Conservation (phyloP, 2,797 vertebrate species). For the Microhierax caerulescens region DNA sequence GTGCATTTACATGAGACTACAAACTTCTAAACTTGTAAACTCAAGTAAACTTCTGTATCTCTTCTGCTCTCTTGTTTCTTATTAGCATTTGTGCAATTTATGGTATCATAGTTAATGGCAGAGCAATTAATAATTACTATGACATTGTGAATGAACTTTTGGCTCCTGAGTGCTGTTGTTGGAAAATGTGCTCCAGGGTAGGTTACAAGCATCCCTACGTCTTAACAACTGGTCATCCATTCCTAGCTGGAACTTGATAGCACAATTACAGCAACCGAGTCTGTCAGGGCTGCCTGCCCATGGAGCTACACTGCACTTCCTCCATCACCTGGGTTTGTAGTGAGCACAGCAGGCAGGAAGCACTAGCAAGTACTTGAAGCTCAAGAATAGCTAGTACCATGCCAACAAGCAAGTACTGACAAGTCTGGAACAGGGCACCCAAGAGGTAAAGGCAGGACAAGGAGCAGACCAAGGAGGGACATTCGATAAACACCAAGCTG, state of each 20-base stretch:
- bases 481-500: not conserved
- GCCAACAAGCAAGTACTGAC: not conserved
- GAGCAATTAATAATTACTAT: not conserved
- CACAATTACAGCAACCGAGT: not conserved
- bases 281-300: not conserved
- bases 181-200: not conserved
- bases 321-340: not conserved
- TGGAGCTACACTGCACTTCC: rapidly evolving
- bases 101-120: not conserved
- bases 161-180: not conserved
- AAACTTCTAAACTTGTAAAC: not conserved
- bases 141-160: not conserved
- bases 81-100: not conserved
- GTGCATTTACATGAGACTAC: not conserved
- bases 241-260: not conserved
- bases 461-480: not conserved
- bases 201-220: not conserved
- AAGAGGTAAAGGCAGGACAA: not conserved
- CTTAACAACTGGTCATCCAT: not conserved
- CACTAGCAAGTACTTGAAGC: not conserved
- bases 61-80: not conserved
- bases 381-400: not conserved
- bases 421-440: not conserved
- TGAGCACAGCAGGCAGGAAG: not conserved
- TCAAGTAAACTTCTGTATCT: not conserved